A percentile compares a stretch with the other conserved stretches of the same genome.
Evolutionary conservation across 2,888 invertebrate genomes (phyloP).

Genomic region (Pomacea canaliculata): DNA sequence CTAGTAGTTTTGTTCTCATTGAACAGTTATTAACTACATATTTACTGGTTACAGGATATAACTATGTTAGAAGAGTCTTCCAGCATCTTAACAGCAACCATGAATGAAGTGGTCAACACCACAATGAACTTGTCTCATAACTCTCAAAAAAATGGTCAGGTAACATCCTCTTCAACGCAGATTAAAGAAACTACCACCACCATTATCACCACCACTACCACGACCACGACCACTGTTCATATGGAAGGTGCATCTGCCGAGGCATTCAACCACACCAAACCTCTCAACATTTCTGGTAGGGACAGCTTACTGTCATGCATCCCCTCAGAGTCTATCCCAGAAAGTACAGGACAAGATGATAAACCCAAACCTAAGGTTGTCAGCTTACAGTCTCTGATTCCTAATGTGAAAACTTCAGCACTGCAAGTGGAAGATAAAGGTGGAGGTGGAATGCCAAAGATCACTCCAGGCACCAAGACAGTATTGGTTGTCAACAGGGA

Average conservation of each 20-base stretch:
- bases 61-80: background rate
- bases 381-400: slow-evolving; percentile 58
- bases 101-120: slow-evolving; percentile 20
- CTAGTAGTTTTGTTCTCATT: too few species aligned
- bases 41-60: background rate
- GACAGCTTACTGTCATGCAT: background rate
- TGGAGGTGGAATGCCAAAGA: slow-evolving; percentile 25
- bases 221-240: slow-evolving; percentile 44
- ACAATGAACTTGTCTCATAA: slow-evolving; percentile 2
- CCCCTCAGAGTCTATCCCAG: background rate
- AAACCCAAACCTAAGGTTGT: slow-evolving; percentile 49
- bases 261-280: slow-evolving; percentile 17
- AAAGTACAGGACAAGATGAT: slow-evolving; percentile 7
- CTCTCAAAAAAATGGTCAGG: slow-evolving; percentile 6
- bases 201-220: slow-evolving; percentile 31
- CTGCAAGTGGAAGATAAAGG: slow-evolving; percentile 39
- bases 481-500: slow-evolving; percentile 63
- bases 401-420: slow-evolving; percentile 46
- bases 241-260: slow-evolving; percentile 22
- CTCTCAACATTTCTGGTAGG: slow-evolving; percentile 26
- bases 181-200: slow-evolving; percentile 41
- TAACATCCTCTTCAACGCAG: slow-evolving; percentile 27
- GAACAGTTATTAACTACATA: too few species aligned
- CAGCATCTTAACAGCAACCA: slow-evolving; percentile 6
- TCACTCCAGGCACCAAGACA: slow-evolving; percentile 42